Base-by-base conservation (phyloP, 2,113 vertebrate genomes). In the Gnathonemus echidnorhynchus region DNA sequence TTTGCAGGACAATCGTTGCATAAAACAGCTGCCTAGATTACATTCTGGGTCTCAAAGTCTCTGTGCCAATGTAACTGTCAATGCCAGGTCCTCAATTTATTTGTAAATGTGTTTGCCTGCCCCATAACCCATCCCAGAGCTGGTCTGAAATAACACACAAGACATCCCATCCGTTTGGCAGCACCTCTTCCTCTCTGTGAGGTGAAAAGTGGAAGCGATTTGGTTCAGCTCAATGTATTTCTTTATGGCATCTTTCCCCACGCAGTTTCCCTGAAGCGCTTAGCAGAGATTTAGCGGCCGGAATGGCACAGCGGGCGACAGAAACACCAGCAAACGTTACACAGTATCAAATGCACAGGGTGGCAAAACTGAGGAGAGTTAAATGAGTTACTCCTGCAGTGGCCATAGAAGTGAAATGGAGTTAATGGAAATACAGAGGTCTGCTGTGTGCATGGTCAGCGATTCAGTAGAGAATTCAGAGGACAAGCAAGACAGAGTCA, bases 71-170 rank as follows among this genome's bases (percentile, higher is more conserved):
- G 13, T 35, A 53, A 52, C 50, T 35, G 86, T 87, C 49, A 87
- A 35, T 56, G 50, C n/a, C 49, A 87, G 46, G 9, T 15, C 50
- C 49, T 56, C 86, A 35, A 21, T 87, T 53, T 53, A 56, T 87
- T 87, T 87, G 49, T 87, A 87, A 87, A 53, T 87, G 50, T 35
- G 50, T 87, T 87, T 56, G n/a, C 86, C 86, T 48, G n/a, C 49
- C 50, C 50, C 48, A 53, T 56, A 53, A 53, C 27, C 17, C 86
- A 19, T 39, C 86, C 50, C 49, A 9, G 48, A 39, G 50, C 50
- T 87, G 86, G n/a, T 27, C 31, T 31, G 50, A 56, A 87, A 56
- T 87, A 35, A 56, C 86, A 87, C 86, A 53, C 6, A 56, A 87
- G 86, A 35, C 50, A 87, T 87, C 3, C 50, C 24, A 11, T 53